Evolutionary conservation across 1,140 invertebrate genomes (phyloP).

Genomic region (Pectinophora gossypiella): DNA sequence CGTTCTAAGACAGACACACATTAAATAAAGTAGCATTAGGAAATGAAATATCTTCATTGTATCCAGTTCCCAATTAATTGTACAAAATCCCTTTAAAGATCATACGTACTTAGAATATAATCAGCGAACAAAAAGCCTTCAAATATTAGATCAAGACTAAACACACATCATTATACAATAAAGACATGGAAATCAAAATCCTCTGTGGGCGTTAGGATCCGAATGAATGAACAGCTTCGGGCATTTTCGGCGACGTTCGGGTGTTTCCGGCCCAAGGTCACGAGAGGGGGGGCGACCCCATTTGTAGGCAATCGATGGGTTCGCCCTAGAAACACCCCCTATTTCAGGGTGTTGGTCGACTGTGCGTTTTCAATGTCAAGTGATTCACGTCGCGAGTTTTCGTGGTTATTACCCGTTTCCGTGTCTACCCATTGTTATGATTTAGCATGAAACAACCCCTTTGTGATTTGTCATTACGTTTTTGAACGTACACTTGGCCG

Average conservation of each 20-base stretch:
- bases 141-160: too few relatives aligned
- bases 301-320: constrained; percentile 63
- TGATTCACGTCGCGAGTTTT: constrained; percentile 34
- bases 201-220: constrained; percentile 14
- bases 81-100: too few relatives aligned
- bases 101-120: too few relatives aligned
- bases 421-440: not conserved
- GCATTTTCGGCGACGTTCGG: constrained; percentile 36
- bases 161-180: too few relatives aligned
- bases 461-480: too few relatives aligned
- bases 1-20: too few relatives aligned
- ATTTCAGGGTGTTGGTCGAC: constrained; percentile 21
- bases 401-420: constrained; percentile 41
- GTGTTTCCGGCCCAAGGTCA: constrained; percentile 44
- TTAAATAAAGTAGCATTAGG: too few relatives aligned
- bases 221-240: constrained; percentile 47
- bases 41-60: too few relatives aligned
- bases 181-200: constrained; percentile 10
- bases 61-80: too few relatives aligned
- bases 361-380: constrained; percentile 67
- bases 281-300: constrained; percentile 41
- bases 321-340: constrained; percentile 47
- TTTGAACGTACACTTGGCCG: too few relatives aligned
- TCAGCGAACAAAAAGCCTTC: too few relatives aligned
- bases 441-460: too few relatives aligned